Conservation (phyloP, 2,888 invertebrate genomes). For the Andrena marginata region DNA sequence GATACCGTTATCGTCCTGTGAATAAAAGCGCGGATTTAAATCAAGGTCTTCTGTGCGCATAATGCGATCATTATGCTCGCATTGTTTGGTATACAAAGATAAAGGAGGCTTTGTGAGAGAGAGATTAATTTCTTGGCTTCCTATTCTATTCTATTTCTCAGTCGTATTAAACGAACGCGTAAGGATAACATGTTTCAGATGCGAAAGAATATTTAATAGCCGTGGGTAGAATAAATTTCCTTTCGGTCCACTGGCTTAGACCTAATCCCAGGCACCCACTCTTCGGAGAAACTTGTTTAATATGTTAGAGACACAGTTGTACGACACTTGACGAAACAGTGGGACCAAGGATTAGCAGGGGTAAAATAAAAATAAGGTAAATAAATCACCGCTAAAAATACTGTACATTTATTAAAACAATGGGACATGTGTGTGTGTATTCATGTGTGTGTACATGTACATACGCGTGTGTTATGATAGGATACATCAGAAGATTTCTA, state of each 20-base stretch:
- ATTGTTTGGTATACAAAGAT: constrained; percentile 26
- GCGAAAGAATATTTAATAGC: constrained; percentile 1
- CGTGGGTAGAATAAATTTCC: background rate
- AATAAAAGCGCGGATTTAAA: constrained; percentile 68
- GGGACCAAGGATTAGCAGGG: constrained; percentile 71
- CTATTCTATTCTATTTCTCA: background rate
- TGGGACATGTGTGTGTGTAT: constrained; percentile 53
- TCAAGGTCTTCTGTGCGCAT: background rate
- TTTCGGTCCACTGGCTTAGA: background rate
- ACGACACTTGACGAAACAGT: constrained; percentile 36
- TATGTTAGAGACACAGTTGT: constrained; percentile 36
- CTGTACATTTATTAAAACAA: constrained; percentile 81
- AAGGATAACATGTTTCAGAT: background rate
- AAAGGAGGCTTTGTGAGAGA: constrained; percentile 42
- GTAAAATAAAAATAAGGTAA: constrained; percentile 77
- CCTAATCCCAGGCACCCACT: background rate
- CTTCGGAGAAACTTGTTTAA: constrained; percentile 7
- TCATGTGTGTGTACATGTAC: constrained; percentile 47
- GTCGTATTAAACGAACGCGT: background rate
- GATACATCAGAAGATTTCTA: constrained; percentile 65
- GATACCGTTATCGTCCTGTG: constrained; percentile 72
- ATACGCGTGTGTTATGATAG: constrained; percentile 42
- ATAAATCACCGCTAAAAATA: constrained; percentile 77
- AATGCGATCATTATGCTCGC: too few species aligned
- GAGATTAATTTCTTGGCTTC: constrained; percentile 46